phyloP scores from a whole-genome alignment of 2,113 vertebrate species.

The Hiodon tergisus region DNA sequence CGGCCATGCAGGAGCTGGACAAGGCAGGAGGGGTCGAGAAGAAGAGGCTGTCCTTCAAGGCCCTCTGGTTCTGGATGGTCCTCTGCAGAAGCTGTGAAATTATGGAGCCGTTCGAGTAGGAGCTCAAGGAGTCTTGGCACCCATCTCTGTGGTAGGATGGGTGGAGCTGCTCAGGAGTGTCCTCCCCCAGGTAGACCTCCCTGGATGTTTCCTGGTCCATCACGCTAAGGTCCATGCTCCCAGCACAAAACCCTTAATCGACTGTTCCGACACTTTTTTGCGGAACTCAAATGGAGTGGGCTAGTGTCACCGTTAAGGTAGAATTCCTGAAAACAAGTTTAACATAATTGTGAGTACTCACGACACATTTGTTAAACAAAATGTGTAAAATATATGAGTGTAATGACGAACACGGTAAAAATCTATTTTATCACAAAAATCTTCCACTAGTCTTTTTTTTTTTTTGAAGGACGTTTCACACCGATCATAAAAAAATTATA shows the following conservation, averaged over 20 bases:
- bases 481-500: slow-evolving; percentile 33
- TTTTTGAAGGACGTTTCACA: slow-evolving; percentile 26
- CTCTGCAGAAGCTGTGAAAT: slow-evolving; percentile 70
- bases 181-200: slow-evolving; percentile 47
- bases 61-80: slow-evolving; percentile 52
- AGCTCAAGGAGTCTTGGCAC: slow-evolving; percentile 55
- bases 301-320: too few relatives aligned
- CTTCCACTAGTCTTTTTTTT: slow-evolving; percentile 31
- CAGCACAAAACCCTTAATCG: slow-evolving; percentile 4
- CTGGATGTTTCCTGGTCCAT: slow-evolving; percentile 42
- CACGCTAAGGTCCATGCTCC: slow-evolving; percentile 57
- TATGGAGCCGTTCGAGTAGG: slow-evolving; percentile 59
- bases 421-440: slow-evolving; percentile 8
- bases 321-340: not conserved
- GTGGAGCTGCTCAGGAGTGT: slow-evolving; percentile 53
- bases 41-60: slow-evolving; percentile 56
- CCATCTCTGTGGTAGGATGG: slow-evolving; percentile 58
- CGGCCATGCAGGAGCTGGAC: slow-evolving; percentile 43
- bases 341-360: not conserved
- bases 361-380: slow-evolving; percentile 2
- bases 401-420: slow-evolving; percentile 22
- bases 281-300: not conserved
- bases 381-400: slow-evolving; percentile 5
- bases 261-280: not conserved
- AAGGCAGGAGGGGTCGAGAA: slow-evolving; percentile 45